Percentiles rank a stretch among this genome's conserved stretches.
Conservation (phyloP, 37 sponge, comb jelly and placozoan genomes). For the Geodia barretti region DNA sequence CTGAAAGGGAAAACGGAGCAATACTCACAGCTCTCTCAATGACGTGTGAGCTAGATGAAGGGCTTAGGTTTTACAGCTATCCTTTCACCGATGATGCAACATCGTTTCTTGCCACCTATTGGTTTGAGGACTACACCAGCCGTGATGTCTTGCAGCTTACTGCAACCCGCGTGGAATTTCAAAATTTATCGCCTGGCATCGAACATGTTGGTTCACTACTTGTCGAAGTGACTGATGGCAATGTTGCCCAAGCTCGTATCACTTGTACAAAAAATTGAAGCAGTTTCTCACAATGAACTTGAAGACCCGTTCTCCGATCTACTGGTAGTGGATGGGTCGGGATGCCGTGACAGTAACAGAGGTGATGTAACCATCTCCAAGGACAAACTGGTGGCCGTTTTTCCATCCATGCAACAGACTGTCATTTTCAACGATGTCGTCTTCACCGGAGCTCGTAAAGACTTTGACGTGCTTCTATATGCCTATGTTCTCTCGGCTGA, state of each 20-base stretch:
- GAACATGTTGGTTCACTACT: neutral
- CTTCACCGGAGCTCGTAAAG: conserved; percentile 9
- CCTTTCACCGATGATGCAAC: neutral
- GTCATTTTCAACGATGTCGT: conserved; percentile 50
- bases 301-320: conserved; percentile 14
- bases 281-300: conserved; percentile 14
- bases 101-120: neutral
- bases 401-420: conserved; percentile 23
- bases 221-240: neutral
- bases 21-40: conserved; percentile 15
- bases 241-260: neutral
- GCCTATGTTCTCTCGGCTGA: conserved; percentile 18
- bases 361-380: conserved; percentile 5
- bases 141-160: neutral
- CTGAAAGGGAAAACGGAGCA: neutral
- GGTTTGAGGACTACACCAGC: neutral
- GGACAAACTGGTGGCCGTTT: conserved; percentile 24
- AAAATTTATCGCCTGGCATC: too few relatives aligned
- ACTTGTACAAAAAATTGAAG: neutral
- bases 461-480: conserved; percentile 15
- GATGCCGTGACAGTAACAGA: conserved; percentile 1
- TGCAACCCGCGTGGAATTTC: neutral
- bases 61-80: conserved; percentile 7
- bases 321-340: neutral
- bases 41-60: conserved; percentile 11